These are phyloP conservation scores for Coelopa pilipes DNA, from an alignment of 2,888 invertebrate genomes.

Conservation along the genomic window DNA sequence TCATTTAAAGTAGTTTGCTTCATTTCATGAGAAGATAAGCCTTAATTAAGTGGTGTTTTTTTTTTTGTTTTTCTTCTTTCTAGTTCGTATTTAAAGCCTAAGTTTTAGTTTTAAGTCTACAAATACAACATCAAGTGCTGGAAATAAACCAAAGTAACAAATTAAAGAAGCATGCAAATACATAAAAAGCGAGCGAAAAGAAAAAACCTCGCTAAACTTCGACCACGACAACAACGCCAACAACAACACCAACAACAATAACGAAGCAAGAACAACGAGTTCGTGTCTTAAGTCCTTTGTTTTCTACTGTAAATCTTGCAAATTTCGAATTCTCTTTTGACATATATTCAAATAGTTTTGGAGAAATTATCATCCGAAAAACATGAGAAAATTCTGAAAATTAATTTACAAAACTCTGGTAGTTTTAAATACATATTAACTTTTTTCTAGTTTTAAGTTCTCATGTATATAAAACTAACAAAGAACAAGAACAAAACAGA, in stretches of 20 bases:
- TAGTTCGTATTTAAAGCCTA: conserved; percentile 39
- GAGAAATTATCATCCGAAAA: background rate
- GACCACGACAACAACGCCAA: conserved; percentile 25
- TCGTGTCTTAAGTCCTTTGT: conserved; percentile 61
- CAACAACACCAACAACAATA: conserved; percentile 29
- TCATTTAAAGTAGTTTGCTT: conserved; percentile 14
- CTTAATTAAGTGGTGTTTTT: conserved; percentile 18
- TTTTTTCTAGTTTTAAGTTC: conserved; percentile 12
- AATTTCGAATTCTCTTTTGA: background rate
- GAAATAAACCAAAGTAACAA: conserved; percentile 66
- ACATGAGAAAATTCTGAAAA: too few species aligned
- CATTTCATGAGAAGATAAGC: conserved; percentile 5
- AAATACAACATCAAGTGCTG: conserved; percentile 56
- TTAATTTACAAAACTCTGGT: conserved; percentile 28
- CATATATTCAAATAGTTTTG: background rate
- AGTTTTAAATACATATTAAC: conserved; percentile 26
- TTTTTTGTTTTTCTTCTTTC: conserved; percentile 30
- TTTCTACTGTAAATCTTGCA: conserved; percentile 29
- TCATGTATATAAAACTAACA: conserved; percentile 49
- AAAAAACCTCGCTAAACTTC: conserved; percentile 27
- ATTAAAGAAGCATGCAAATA: conserved; percentile 36
- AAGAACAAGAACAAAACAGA: background rate
- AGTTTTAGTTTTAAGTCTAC: conserved; percentile 13
- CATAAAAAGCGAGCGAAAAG: background rate
- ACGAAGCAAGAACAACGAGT: conserved; percentile 43